These are phyloP conservation scores for Typhlomys cinereus DNA, from an alignment of 2,113 vertebrate species.

Conservation along the genomic window DNA sequence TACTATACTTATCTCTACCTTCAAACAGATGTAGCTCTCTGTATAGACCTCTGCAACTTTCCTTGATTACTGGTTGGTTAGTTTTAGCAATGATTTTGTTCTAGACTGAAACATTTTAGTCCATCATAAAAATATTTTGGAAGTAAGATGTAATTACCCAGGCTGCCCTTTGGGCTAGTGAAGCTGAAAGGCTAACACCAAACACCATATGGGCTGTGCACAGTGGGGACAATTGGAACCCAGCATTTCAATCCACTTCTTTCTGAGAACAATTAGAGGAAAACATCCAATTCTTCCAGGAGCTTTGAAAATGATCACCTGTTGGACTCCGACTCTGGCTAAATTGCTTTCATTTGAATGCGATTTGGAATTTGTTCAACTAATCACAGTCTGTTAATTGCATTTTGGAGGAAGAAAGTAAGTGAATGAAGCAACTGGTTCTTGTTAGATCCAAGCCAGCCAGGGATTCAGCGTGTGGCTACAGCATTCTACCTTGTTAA, in stretches of 20 bases:
- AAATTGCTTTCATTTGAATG: constrained; percentile 88
- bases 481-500: constrained; percentile 74
- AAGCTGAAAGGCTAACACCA: constrained; percentile 58
- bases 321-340: constrained; percentile 77
- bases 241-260: constrained; percentile 73
- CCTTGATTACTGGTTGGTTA: constrained; percentile 31
- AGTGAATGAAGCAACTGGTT: constrained; percentile 76
- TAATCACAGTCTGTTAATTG: constrained; percentile 87
- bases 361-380: constrained; percentile 85
- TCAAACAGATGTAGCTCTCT: not conserved
- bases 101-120: constrained; percentile 49
- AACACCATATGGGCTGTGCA: constrained; percentile 71
- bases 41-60: not conserved
- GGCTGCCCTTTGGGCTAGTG: constrained; percentile 37
- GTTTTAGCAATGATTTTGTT: constrained; percentile 45
- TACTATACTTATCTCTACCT: not conserved
- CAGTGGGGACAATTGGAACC: constrained; percentile 52
- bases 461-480: constrained; percentile 71
- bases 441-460: constrained; percentile 79
- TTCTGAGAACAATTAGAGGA: constrained; percentile 75
- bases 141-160: constrained; percentile 71
- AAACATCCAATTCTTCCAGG: constrained; percentile 79
- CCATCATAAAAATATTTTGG: constrained; percentile 61
- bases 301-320: constrained; percentile 81
- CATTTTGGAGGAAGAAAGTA: constrained; percentile 81